Conservation (phyloP, 2,113 vertebrate genomes). For the Hystrix cristata region DNA sequence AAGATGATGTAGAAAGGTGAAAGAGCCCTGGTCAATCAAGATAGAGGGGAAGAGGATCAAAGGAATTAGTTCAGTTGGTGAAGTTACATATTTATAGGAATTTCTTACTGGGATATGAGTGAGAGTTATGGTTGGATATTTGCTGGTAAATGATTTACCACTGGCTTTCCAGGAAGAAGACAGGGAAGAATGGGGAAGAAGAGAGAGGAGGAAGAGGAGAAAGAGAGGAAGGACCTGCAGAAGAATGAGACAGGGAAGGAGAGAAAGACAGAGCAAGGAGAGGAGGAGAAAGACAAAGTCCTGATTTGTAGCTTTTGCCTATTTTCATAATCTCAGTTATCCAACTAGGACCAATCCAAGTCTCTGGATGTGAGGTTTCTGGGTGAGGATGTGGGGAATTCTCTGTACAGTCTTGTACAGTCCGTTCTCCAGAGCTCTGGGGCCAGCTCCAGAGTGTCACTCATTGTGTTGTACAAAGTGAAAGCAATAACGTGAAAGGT, state of each 20-base stretch:
- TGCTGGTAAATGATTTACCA: not conserved
- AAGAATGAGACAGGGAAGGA: not conserved
- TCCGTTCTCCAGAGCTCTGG: not conserved
- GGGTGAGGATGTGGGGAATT: not conserved
- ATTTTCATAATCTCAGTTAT: not conserved
- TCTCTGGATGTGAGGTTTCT: not conserved
- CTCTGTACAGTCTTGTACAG: not conserved
- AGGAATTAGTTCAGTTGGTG: not conserved
- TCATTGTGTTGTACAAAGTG: not conserved
- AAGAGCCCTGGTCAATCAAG: not conserved
- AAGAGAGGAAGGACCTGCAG: not conserved
- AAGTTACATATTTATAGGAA: not conserved
- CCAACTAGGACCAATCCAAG: not conserved
- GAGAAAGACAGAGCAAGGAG: not conserved
- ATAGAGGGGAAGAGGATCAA: not conserved
- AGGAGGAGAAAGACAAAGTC: too few relatives aligned
- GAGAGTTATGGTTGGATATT: not conserved
- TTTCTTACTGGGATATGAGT: not conserved
- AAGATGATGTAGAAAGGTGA: not conserved
- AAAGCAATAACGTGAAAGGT: not conserved
- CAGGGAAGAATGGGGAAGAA: not conserved
- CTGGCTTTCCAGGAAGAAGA: not conserved
- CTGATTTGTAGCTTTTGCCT: not conserved
- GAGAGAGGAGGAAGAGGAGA: not conserved
- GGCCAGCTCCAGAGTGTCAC: not conserved